Percentiles rank a stretch among this genome's conserved stretches.
Conservation (phyloP, 2,113 vertebrate species). For the Bettongia penicillata region DNA sequence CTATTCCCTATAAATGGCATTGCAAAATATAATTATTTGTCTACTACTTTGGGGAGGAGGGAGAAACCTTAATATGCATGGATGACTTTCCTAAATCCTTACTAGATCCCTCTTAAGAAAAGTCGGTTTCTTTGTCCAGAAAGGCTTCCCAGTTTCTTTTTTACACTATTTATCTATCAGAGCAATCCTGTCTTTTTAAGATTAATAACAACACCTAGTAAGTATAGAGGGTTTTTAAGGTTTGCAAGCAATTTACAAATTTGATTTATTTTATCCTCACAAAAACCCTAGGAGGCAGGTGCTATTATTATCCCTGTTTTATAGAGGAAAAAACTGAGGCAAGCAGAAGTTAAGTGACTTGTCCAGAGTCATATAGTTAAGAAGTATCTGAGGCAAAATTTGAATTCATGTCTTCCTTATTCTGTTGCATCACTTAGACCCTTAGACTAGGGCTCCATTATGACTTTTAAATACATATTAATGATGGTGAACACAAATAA, state of each 20-base stretch:
- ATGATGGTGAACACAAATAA: background rate
- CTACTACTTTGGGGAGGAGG: background rate
- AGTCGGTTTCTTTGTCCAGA: too few species aligned
- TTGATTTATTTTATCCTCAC: background rate
- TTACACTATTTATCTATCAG: background rate
- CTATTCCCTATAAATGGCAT: background rate
- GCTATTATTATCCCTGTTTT: background rate
- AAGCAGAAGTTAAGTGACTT: background rate
- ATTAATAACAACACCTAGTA: background rate
- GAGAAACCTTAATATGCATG: background rate
- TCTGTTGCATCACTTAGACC: background rate
- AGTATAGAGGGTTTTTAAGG: background rate
- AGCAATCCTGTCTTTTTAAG: background rate
- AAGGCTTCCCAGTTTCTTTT: too few species aligned
- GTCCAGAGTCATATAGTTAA: background rate
- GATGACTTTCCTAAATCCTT: background rate
- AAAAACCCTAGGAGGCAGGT: background rate
- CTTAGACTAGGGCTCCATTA: background rate
- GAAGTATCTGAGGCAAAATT: background rate
- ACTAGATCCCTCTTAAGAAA: background rate
- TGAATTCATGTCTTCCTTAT: background rate
- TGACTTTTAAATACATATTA: background rate
- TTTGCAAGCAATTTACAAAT: background rate
- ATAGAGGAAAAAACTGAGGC: background rate
- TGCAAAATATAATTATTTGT: background rate